phyloP scores from a whole-genome alignment of 2,888 invertebrate species.

The Eupithecia centaureata region DNA sequence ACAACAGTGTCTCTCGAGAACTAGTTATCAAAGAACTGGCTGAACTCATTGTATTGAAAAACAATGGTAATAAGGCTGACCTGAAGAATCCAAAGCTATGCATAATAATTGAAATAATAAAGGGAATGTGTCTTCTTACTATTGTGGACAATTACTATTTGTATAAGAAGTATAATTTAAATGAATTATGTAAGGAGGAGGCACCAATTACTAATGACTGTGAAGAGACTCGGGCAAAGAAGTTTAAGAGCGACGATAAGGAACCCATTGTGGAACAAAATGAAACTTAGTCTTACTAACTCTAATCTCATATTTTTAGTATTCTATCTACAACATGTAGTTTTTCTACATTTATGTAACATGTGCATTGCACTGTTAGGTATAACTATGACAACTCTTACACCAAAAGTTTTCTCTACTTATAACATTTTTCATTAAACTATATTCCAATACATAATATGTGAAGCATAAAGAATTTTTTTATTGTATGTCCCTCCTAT shows the following conservation, averaged over 20 bases:
- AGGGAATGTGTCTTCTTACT: conserved; percentile 90
- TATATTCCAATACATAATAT: conserved; percentile 55
- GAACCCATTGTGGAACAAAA: conserved; percentile 57
- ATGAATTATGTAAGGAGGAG: conserved; percentile 84
- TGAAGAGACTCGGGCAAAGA: conserved; percentile 74
- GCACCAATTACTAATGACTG: conserved; percentile 56
- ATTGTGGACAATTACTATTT: conserved; percentile 91
- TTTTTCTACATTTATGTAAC: conserved; percentile 65
- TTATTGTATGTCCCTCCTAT: conserved; percentile 5
- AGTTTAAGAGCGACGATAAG: conserved; percentile 65
- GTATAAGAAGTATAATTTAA: conserved; percentile 93
- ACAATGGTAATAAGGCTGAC: conserved; percentile 90
- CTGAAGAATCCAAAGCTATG: conserved; percentile 90
- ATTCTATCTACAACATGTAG: conserved; percentile 52
- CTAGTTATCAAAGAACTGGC: conserved; percentile 90
- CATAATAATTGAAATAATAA: conserved; percentile 92
- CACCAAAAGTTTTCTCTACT: conserved; percentile 68
- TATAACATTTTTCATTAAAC: conserved; percentile 56
- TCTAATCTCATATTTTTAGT: conserved; percentile 52
- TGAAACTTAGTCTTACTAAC: conserved; percentile 53
- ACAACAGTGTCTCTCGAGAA: conserved; percentile 88
- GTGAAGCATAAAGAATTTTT: conserved; percentile 43
- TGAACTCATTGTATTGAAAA: conserved; percentile 87
- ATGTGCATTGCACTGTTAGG: conserved; percentile 62
- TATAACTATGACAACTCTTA: conserved; percentile 63